Evolutionary conservation across 2,888 invertebrate species (phyloP).

Genomic region (Abrostola triplasia): DNA sequence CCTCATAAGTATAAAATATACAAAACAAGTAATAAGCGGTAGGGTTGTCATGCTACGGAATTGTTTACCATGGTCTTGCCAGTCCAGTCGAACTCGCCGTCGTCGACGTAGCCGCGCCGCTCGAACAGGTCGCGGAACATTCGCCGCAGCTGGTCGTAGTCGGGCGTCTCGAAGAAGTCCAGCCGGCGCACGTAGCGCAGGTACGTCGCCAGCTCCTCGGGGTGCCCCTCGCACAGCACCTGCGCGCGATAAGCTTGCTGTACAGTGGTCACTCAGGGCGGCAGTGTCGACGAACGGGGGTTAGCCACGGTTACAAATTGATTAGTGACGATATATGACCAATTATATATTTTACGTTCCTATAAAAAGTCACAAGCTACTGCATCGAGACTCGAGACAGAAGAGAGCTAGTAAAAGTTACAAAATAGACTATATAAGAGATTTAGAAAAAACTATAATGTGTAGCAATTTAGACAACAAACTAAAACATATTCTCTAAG

Average conservation of each 20-base stretch:
- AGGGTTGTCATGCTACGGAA: slow-evolving; percentile 58
- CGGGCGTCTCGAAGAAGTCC: slow-evolving; percentile 99
- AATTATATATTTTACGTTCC: no score
- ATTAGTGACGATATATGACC: no score
- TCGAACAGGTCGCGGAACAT: slow-evolving; percentile 98
- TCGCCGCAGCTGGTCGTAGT: slow-evolving; percentile 99
- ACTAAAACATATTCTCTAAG: no score
- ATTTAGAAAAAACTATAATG: no score
- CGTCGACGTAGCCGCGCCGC: slow-evolving; percentile 95
- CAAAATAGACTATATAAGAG: no score
- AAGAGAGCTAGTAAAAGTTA: no score
- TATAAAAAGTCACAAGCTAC: no score
- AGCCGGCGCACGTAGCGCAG: slow-evolving; percentile 98
- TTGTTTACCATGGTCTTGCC: slow-evolving; percentile 92
- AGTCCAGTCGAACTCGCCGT: slow-evolving; percentile 98
- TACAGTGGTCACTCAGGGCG: no score
- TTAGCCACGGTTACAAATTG: not conserved
- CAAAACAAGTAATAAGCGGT: slow-evolving; percentile 7
- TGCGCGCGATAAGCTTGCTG: no score
- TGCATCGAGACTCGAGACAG: no score
- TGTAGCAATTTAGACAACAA: no score
- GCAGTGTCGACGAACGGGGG: no score
- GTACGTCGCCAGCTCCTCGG: slow-evolving; percentile 99
- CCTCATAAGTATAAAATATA: slow-evolving; percentile 12
- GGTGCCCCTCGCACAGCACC: slow-evolving; percentile 94